Conservation (phyloP, 2,113 vertebrate species). For the Oncorhynchus tshawytscha region DNA sequence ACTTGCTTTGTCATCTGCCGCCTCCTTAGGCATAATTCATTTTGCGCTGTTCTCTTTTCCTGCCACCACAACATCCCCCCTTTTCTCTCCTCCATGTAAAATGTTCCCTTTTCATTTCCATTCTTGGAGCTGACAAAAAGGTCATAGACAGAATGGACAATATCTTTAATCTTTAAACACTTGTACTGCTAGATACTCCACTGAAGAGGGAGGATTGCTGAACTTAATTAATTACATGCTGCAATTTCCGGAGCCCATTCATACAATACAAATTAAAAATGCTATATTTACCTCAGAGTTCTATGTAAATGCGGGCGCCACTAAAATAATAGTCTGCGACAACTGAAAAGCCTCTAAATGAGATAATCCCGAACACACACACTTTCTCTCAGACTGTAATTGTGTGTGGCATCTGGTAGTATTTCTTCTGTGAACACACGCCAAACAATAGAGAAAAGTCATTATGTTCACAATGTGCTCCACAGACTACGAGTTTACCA, state of each 20-base stretch:
- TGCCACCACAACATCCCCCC: neutral
- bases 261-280: slow-evolving; percentile 41
- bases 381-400: slow-evolving; percentile 3
- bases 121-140: slow-evolving; percentile 55
- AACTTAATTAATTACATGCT: slow-evolving; percentile 64
- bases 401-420: slow-evolving; percentile 56
- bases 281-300: slow-evolving; percentile 32
- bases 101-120: slow-evolving; percentile 50
- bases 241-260: slow-evolving; percentile 47
- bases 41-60: slow-evolving; percentile 44
- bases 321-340: slow-evolving; percentile 16
- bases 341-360: neutral
- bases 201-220: slow-evolving; percentile 33
- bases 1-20: slow-evolving; percentile 50
- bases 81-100: slow-evolving; percentile 33
- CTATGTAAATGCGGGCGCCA: slow-evolving; percentile 31
- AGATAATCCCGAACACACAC: neutral
- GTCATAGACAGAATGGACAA: slow-evolving; percentile 28
- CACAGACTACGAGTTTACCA: too few relatives aligned
- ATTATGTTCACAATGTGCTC: too few relatives aligned
- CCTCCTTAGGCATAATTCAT: slow-evolving; percentile 36
- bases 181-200: neutral
- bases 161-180: slow-evolving; percentile 62
- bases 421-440: slow-evolving; percentile 44
- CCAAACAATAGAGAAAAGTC: too few relatives aligned